Percentiles rank a stretch among this genome's conserved stretches.
phyloP scores from a whole-genome alignment of 2,797 vertebrate genomes.

The Bufotes viridis region DNA sequence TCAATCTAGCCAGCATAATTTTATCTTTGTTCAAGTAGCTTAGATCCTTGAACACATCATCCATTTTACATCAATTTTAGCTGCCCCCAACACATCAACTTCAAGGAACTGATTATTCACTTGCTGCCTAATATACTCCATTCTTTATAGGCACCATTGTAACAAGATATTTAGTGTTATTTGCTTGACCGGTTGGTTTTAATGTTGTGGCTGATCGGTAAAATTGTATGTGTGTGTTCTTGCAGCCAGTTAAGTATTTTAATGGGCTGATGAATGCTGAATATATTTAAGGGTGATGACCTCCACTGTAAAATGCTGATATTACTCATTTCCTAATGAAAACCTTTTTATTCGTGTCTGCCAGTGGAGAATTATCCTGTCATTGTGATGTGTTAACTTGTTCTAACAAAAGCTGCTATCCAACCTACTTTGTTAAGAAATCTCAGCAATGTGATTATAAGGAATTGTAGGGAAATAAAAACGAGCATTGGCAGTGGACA shows the following conservation, averaged over 20 bases:
- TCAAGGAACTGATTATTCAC: no score
- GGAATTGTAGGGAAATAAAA: conserved; percentile 36
- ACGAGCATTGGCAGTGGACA: conserved; percentile 19
- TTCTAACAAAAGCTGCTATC: conserved; percentile 16
- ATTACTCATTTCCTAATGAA: conserved; percentile 14
- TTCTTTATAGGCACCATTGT: no score
- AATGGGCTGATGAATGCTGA: background rate
- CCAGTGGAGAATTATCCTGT: conserved; percentile 30
- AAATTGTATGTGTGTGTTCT: background rate
- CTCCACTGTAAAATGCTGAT: conserved; percentile 33
- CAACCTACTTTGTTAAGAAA: conserved; percentile 30
- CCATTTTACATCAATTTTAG: no score
- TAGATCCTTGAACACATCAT: no score
- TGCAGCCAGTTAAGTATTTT: background rate
- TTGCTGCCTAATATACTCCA: no score
- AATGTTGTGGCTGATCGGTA: background rate
- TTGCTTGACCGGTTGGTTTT: background rate
- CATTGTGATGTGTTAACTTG: conserved; percentile 38
- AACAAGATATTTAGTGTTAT: no score
- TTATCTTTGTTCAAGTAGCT: no score
- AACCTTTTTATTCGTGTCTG: conserved; percentile 26
- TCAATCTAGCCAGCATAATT: no score
- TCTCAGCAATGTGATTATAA: conserved; percentile 25
- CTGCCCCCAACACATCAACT: no score
- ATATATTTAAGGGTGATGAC: conserved; percentile 27